Conservation (phyloP, 1,140 invertebrate genomes). For the Bilobella aurantiaca region DNA sequence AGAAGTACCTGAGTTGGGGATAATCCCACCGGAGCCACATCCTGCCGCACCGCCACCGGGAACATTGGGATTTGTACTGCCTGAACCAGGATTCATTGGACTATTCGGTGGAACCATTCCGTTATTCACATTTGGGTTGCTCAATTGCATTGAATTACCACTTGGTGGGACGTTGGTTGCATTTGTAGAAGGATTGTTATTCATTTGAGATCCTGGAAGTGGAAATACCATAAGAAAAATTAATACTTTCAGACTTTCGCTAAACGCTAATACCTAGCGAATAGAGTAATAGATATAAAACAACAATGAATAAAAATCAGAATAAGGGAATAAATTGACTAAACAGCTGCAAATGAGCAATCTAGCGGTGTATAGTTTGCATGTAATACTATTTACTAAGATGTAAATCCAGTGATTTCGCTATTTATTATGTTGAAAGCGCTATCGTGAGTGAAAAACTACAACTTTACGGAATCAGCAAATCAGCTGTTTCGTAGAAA, state of each 20-base stretch:
- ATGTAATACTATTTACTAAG: too few species aligned
- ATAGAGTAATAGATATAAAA: too few species aligned
- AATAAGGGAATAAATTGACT: too few species aligned
- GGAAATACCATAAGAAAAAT: constrained; percentile 30
- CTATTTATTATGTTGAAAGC: too few species aligned
- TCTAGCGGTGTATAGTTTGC: too few species aligned
- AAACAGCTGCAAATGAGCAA: too few species aligned
- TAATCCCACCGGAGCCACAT: constrained; percentile 28
- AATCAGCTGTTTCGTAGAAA: too few species aligned
- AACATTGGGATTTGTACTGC: constrained; percentile 26
- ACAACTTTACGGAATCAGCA: too few species aligned
- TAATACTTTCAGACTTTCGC: constrained; percentile 43
- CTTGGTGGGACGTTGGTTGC: constrained; percentile 35
- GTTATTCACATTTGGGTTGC: constrained; percentile 35
- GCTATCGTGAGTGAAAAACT: too few species aligned
- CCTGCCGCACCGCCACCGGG: neutral
- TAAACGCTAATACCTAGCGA: too few species aligned
- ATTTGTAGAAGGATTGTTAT: constrained; percentile 35
- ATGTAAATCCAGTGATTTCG: too few species aligned
- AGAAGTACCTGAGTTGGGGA: constrained; percentile 31
- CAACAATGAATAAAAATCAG: too few species aligned
- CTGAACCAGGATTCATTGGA: constrained; percentile 27
- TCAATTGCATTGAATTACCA: constrained; percentile 34
- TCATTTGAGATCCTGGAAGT: constrained; percentile 31
- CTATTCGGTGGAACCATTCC: constrained; percentile 34